phyloP scores from a whole-genome alignment of 2,797 vertebrate species.

The Malurus leucopterus region DNA sequence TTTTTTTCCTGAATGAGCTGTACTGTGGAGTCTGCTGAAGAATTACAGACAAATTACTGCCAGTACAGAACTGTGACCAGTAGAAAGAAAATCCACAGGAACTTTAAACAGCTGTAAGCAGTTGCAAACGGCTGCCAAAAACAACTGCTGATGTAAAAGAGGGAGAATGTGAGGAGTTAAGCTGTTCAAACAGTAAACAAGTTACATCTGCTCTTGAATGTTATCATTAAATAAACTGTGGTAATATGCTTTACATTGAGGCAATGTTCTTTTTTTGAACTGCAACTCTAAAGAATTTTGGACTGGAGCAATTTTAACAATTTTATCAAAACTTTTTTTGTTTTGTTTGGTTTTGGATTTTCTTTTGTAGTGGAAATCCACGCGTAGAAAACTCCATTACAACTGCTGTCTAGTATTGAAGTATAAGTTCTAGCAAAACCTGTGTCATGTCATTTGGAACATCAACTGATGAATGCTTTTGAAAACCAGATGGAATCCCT shows the following conservation, averaged over 20 bases:
- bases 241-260: neutral
- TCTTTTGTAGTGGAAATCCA: conserved; percentile 18
- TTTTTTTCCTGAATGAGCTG: neutral
- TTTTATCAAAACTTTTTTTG: conserved; percentile 9
- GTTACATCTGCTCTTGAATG: conserved; percentile 36
- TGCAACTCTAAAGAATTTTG: neutral
- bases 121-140: conserved; percentile 14
- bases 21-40: neutral
- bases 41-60: neutral
- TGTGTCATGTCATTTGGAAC: conserved; percentile 27
- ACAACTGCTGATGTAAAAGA: conserved; percentile 30
- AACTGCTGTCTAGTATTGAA: conserved; percentile 32
- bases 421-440: neutral
- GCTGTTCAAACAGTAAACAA: conserved; percentile 38
- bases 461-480: neutral
- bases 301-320: conserved; percentile 23
- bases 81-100: conserved; percentile 2
- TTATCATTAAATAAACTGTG: conserved; percentile 10
- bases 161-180: conserved; percentile 19
- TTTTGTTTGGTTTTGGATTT: neutral
- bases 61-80: neutral
- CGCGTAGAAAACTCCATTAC: conserved; percentile 16
- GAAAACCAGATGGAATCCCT: neutral
- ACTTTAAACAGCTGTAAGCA: conserved; percentile 31
- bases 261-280: neutral